Conservation (phyloP, 92 coral and sea anemone genomes). For the Paramuricea clavata region DNA sequence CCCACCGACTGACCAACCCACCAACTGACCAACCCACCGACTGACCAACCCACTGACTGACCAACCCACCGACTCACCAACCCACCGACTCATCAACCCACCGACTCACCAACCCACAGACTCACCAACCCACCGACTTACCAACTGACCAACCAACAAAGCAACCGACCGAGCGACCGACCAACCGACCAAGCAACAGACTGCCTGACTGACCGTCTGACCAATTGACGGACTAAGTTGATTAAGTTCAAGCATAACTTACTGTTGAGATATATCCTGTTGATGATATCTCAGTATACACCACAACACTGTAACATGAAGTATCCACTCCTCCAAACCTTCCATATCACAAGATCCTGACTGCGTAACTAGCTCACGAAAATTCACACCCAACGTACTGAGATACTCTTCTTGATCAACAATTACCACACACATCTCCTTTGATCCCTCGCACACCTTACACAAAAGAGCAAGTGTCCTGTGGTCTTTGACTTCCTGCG, state of each 20-base stretch:
- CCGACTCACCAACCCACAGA: too few relatives aligned
- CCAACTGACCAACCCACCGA: too few relatives aligned
- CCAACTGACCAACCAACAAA: too few relatives aligned
- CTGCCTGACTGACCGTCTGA: too few relatives aligned
- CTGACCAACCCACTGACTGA: too few relatives aligned
- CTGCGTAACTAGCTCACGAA: conserved; percentile 25
- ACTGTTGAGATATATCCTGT: conserved; percentile 33
- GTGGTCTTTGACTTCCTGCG: not conserved
- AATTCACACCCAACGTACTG: conserved; percentile 4
- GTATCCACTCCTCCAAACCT: conserved; percentile 12
- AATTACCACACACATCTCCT: conserved; percentile 21
- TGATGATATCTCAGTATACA: conserved; percentile 25
- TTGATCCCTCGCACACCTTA: conserved; percentile 29
- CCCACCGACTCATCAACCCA: too few relatives aligned
- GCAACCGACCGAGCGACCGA: too few relatives aligned
- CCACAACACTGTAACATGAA: conserved; percentile 18
- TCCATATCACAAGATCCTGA: conserved; percentile 12
- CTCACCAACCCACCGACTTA: too few relatives aligned
- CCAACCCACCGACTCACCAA: too few relatives aligned
- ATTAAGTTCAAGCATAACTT: not conserved
- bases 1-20: too few relatives aligned
- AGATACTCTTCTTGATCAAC: conserved; percentile 25
- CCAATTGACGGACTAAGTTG: too few relatives aligned
- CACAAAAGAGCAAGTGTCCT: conserved; percentile 6
- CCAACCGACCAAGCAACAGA: too few relatives aligned